Base-by-base conservation (phyloP, 2,888 invertebrate genomes). In the Hololepta plana region DNA sequence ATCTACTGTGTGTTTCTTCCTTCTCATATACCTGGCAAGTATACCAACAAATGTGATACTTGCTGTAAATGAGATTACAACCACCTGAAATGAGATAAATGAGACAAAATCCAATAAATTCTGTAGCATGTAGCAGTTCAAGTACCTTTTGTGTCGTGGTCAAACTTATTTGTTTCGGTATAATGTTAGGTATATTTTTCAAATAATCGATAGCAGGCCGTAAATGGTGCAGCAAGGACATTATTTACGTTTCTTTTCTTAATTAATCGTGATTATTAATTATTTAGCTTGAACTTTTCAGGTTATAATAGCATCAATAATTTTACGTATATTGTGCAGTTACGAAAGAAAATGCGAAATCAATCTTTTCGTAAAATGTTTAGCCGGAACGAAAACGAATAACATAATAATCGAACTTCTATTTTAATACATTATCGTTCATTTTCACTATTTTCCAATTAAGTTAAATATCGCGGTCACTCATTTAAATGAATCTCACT, bases 31-130 rank as follows among this genome's bases (percentile, higher is more conserved):
- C 38, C 75, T 68, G 20, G 88, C 82, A 15, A 90, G 53, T 6
- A 84, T 68, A 19, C 82, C 80, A 20, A 90, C 66, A n/a, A 88
- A 59, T 5, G 80, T 67, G 11, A 84, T 71, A 44, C 88, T 81
- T 19, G 80, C 67, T 25, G 77, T 69, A 35, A 80, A 60, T 35
- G 79, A 74, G 46, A 77, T 63, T 42, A 77, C 55, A 30, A 76
- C 63, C 31, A 79, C 65, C 75, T 79, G 43, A 34, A 38, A 37
- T 25, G 7, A 28, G 9, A n/a, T 25, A 16, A 7, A 12, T 12
- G 7, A 11, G 4, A 11, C 12, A 19, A 10, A 12, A 23, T 7
- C 13, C 13, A 12, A 12, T 7, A 9, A 21, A 23, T 12, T 6
- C 13, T 5, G 12, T 12, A 23, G 12, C 9, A 11, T 12, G 15